Base-by-base conservation (phyloP, 1,140 invertebrate species). In the Diabrotica undecimpunctata region DNA sequence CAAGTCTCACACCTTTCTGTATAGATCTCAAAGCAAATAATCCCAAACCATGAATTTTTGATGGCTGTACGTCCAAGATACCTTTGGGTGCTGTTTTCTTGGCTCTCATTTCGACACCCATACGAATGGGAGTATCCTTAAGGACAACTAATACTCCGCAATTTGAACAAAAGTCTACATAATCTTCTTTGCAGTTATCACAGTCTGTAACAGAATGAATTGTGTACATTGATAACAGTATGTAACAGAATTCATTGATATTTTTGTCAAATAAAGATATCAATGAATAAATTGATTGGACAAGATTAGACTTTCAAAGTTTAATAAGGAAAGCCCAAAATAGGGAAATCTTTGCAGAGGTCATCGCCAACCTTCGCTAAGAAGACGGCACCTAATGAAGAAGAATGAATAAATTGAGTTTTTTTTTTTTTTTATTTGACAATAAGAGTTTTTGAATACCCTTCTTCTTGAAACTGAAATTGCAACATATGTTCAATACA, bases 1-100 rank as follows among this genome's bases (percentile, higher is more conserved):
- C 81, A 60, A 83, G 78, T 13, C 79, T 73, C 6, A 82, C 74
- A 6, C 78, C 79, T 6, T 67, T 65, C 2, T 78, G 77, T 7
- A 83, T 56, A 6, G 72, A 72, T 9, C 73, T 68, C 0, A 74
- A 74, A 0, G 72, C 74, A 56, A 80, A 81, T n/a, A 81, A 78
- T 6, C 81, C 81, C 0, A 79, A 56, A 7, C 80, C 80, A 14
- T 66, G 66, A 12, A 66, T 61, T 37, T 36, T 10, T 6, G 66
- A 64, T n/a, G 25, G 50, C 7, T 54, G 25, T 5, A 69, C 64
- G 14, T 64, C 54, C 52, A 66, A 52, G 56, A 66, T 39, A 12
- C 50, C 38, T 11, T 65, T 62, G 13, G 66, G 64, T 5, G 57
- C 58, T 52, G 66, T 67, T 14, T 57, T 59, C 14, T 39, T 54